Evolutionary conservation across 2,797 vertebrate species (phyloP).

Genomic region (Pseudochaenichthys georgianus): DNA sequence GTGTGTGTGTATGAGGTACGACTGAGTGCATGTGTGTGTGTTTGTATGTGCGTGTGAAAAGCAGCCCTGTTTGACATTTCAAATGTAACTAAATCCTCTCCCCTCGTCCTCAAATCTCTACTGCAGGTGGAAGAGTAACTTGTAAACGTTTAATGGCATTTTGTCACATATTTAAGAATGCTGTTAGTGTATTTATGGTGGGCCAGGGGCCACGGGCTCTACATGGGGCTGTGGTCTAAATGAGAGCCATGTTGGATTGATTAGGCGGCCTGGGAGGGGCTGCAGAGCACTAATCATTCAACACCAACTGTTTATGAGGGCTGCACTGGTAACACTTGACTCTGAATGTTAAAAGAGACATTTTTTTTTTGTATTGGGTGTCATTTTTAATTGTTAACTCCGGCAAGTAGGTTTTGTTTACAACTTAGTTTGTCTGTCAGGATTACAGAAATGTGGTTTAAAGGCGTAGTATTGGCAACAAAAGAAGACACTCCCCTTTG

Average conservation of each 20-base stretch:
- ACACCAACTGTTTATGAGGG: constrained; percentile 21
- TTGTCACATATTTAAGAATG: constrained; percentile 72
- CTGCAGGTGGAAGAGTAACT: constrained; percentile 59
- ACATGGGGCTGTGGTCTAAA: constrained; percentile 21
- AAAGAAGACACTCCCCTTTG: too few relatives aligned
- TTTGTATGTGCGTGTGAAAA: constrained; percentile 33
- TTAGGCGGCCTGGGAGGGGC: constrained; percentile 43
- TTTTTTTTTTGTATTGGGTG: background rate
- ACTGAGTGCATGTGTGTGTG: constrained; percentile 12
- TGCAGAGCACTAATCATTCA: constrained; percentile 14
- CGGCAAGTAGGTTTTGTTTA: too few relatives aligned
- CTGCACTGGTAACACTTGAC: background rate
- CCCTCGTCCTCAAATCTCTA: background rate
- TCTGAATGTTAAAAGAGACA: too few relatives aligned
- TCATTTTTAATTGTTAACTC: background rate
- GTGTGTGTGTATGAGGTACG: constrained; percentile 55
- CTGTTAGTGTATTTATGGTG: constrained; percentile 71
- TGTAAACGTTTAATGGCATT: constrained; percentile 65
- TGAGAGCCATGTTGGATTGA: constrained; percentile 64
- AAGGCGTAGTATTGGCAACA: too few relatives aligned
- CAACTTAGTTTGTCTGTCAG: too few relatives aligned
- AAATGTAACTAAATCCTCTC: constrained; percentile 9
- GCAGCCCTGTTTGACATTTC: constrained; percentile 12
- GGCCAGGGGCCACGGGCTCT: constrained; percentile 9
- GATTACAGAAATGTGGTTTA: too few relatives aligned